Percentiles rank a stretch among this genome's conserved stretches.
Conservation (phyloP, 2,113 vertebrate genomes). For the Telmatochromis sp. region DNA sequence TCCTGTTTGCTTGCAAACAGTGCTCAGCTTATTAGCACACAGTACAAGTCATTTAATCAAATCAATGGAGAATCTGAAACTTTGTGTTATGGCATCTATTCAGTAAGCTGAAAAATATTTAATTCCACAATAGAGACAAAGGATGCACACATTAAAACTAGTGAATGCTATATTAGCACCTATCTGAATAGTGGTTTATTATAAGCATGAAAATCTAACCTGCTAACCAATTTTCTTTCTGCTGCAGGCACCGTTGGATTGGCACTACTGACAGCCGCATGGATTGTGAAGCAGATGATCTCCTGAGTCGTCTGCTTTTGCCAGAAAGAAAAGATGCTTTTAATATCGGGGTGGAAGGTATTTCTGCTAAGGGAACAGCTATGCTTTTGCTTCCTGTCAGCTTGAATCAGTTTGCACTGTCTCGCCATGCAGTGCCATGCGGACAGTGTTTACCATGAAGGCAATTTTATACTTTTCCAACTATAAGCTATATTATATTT, state of each 20-base stretch:
- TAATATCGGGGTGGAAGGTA: too few relatives aligned
- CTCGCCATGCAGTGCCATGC: fast-evolving
- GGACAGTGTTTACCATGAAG: neutral
- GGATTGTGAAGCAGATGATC: neutral
- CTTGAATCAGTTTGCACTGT: neutral
- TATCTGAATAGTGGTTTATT: neutral
- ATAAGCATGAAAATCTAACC: too few relatives aligned
- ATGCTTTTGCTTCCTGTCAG: neutral
- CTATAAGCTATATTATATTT: neutral
- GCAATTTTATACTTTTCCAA: fast-evolving
- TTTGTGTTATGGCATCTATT: neutral
- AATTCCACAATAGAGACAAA: neutral
- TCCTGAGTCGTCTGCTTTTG: too few relatives aligned
- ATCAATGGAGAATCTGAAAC: neutral
- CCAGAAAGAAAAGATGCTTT: too few relatives aligned
- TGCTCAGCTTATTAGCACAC: neutral
- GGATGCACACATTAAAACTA: neutral
- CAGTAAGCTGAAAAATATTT: neutral
- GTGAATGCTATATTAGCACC: neutral
- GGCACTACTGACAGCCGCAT: neutral
- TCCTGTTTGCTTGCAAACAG: neutral
- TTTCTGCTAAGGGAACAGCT: neutral
- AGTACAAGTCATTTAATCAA: neutral
- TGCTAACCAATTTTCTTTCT: too few relatives aligned
- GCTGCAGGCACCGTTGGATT: neutral